Percentiles rank a stretch among this genome's conserved stretches.
Evolutionary conservation across 2,113 vertebrate genomes (phyloP).

Genomic region (Bothrops jararaca): DNA sequence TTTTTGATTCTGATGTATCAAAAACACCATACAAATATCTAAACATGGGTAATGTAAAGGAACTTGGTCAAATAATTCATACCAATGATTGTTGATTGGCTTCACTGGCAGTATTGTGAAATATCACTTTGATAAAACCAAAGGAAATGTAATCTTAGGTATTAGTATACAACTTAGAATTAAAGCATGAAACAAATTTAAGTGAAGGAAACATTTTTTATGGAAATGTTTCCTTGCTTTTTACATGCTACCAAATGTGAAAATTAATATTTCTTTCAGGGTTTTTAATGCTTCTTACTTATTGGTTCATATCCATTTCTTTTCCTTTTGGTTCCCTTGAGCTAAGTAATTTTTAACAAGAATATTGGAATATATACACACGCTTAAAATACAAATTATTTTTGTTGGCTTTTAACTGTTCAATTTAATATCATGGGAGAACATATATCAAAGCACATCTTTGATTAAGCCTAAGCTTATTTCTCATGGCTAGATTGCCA

Average conservation of each 20-base stretch:
- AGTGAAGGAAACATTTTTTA: neutral
- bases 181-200: neutral
- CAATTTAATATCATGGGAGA: neutral
- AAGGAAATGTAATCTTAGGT: neutral
- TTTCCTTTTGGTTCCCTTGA: neutral
- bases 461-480: neutral
- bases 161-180: neutral
- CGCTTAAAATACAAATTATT: neutral
- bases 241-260: neutral
- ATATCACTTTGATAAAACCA: neutral
- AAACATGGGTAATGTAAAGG: neutral
- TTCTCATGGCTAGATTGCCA: neutral
- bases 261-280: neutral
- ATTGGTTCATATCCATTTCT: neutral
- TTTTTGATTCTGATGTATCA: neutral
- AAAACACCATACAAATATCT: neutral
- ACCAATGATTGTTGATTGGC: neutral
- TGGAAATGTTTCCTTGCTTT: neutral
- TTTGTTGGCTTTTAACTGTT: neutral
- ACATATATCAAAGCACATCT: neutral
- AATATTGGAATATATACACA: neutral
- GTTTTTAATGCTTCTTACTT: neutral
- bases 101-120: neutral
- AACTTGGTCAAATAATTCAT: neutral
- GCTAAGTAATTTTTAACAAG: neutral